phyloP scores from a whole-genome alignment of 2,888 invertebrate species.

The Cantharis rustica region DNA sequence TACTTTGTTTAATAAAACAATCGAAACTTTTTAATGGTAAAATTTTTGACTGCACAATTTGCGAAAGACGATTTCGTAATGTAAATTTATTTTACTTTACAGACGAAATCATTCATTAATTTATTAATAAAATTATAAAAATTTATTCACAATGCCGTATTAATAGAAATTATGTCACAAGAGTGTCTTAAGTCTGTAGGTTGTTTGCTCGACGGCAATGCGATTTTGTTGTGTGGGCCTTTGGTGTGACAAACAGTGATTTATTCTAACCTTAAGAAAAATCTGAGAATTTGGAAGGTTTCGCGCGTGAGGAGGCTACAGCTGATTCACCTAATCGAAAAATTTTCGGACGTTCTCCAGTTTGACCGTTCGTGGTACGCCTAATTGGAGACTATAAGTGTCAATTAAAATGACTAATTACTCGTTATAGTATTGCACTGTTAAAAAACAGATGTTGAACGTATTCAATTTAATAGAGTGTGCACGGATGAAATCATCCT shows the following conservation, averaged over 20 bases:
- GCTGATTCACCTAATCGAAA: slow-evolving; percentile 10
- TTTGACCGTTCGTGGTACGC: not conserved
- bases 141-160: slow-evolving; percentile 8
- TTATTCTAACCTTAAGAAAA: not conserved
- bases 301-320: not conserved
- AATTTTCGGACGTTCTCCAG: not conserved
- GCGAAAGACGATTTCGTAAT: not conserved
- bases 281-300: not conserved
- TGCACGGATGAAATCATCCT: slow-evolving; percentile 44
- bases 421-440: not conserved
- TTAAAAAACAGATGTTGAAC: slow-evolving; percentile 21
- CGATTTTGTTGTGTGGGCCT: slow-evolving; percentile 4
- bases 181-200: slow-evolving; percentile 22
- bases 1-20: not conserved
- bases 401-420: slow-evolving; percentile 6
- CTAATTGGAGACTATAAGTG: not conserved
- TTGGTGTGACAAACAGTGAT: not conserved
- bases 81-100: not conserved
- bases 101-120: not conserved
- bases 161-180: slow-evolving; percentile 25
- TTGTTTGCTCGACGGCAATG: not conserved
- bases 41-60: not conserved
- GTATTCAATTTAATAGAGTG: slow-evolving; percentile 5
- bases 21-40: not conserved
- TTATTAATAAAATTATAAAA: slow-evolving; percentile 9